phyloP scores from a whole-genome alignment of 2,888 invertebrate genomes.

The Coelinius sp. region DNA sequence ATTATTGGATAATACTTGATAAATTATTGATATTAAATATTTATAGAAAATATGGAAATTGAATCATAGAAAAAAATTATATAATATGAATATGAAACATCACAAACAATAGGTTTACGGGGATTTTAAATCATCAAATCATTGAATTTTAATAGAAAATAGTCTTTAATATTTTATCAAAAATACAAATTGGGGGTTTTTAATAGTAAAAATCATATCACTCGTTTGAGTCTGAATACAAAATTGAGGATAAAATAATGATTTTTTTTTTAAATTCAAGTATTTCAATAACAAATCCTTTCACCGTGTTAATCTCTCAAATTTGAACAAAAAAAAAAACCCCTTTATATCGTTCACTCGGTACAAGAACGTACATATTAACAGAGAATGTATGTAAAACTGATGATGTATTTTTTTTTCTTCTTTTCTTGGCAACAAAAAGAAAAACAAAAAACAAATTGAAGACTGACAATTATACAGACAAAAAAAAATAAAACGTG shows the following conservation, averaged over 20 bases:
- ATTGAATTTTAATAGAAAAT: neutral
- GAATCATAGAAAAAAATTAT: neutral
- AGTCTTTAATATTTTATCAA: conserved; percentile 1
- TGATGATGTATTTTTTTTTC: conserved; percentile 36
- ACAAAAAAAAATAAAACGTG: conserved; percentile 63
- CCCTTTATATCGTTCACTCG: conserved; percentile 46
- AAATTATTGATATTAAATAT: conserved; percentile 2
- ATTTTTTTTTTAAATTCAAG: too few species aligned
- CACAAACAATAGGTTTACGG: neutral
- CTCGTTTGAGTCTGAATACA: neutral
- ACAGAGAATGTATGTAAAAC: conserved; percentile 36
- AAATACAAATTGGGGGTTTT: neutral
- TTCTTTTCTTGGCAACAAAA: conserved; percentile 64
- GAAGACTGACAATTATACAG: conserved; percentile 62
- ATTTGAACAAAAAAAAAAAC: conserved; percentile 18
- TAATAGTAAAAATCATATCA: conserved; percentile 20
- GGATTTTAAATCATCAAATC: neutral
- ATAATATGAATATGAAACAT: neutral
- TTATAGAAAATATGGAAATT: neutral
- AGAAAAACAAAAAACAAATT: conserved; percentile 62
- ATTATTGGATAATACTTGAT: conserved; percentile 23
- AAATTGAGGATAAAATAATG: neutral
- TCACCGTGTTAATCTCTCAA: conserved; percentile 47
- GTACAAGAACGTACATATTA: conserved; percentile 42
- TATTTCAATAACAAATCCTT: conserved; percentile 40